Conservation (phyloP, 37 sponge, comb jelly and placozoan species). For the Chondrilla cf. caribensis region DNA sequence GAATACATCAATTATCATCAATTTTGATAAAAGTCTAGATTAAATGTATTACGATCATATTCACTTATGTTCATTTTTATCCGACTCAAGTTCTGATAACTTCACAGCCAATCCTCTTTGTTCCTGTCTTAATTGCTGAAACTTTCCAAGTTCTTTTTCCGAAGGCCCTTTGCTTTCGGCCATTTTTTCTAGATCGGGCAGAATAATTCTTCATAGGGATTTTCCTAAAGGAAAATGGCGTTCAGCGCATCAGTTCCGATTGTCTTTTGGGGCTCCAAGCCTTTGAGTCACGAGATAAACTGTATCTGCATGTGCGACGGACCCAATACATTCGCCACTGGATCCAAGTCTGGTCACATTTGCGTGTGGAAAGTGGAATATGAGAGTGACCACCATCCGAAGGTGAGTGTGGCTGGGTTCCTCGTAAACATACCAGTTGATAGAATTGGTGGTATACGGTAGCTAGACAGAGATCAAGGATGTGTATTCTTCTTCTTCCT, state of each 20-base stretch:
- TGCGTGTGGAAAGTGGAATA: slow-evolving; percentile 78
- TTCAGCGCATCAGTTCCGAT: slow-evolving; percentile 53
- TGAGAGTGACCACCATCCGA: slow-evolving; percentile 28
- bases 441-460: too few species aligned
- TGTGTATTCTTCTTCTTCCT: too few species aligned
- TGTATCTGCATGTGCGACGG: slow-evolving; percentile 55
- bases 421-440: too few species aligned
- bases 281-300: slow-evolving; percentile 74
- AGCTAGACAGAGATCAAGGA: too few species aligned
- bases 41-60: too few species aligned
- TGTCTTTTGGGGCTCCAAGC: slow-evolving; percentile 81
- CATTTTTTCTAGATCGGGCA: background rate
- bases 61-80: slow-evolving; percentile 84
- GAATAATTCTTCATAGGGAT: too few species aligned
- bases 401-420: slow-evolving; percentile 19
- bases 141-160: slow-evolving; percentile 60
- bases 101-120: slow-evolving; percentile 82
- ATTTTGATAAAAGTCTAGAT: too few species aligned
- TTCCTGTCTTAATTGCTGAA: slow-evolving; percentile 81
- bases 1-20: too few species aligned
- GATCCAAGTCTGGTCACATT: slow-evolving; percentile 69
- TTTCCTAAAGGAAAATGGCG: slow-evolving; percentile 6
- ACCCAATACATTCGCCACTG: slow-evolving; percentile 68
- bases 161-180: background rate
- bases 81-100: slow-evolving; percentile 86